Percentiles rank a stretch among this genome's conserved stretches.
phyloP scores from a whole-genome alignment of 2,888 invertebrate species.

The Drosophila antonietae region DNA sequence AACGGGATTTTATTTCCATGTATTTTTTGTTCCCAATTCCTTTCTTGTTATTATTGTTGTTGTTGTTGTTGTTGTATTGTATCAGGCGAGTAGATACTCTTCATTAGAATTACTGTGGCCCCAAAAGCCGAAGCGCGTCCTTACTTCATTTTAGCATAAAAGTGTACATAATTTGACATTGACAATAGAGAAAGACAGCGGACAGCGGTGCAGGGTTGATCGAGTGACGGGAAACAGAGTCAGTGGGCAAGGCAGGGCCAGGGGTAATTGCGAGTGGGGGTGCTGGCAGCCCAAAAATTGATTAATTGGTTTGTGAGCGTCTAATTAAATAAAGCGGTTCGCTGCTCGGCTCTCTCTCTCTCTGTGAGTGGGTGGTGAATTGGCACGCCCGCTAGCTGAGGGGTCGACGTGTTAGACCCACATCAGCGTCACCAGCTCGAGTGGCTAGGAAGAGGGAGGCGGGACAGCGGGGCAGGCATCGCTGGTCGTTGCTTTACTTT shows the following conservation, averaged over 20 bases:
- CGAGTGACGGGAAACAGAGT: constrained; percentile 12
- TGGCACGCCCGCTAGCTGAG: constrained; percentile 9
- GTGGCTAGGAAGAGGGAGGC: constrained; percentile 18
- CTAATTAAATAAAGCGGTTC: constrained; percentile 82
- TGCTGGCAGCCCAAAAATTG: constrained; percentile 70
- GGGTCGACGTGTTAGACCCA: constrained; percentile 52
- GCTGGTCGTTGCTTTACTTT: constrained; percentile 42
- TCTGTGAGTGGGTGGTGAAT: constrained; percentile 9
- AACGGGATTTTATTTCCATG: constrained; percentile 83
- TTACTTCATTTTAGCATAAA: constrained; percentile 77
- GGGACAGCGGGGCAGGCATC: neutral
- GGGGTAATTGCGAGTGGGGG: constrained; percentile 10
- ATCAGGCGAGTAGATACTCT: constrained; percentile 48
- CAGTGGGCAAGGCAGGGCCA: neutral
- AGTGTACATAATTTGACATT: constrained; percentile 82
- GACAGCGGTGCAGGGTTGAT: constrained; percentile 31
- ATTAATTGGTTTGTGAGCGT: constrained; percentile 84
- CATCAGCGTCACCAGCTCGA: constrained; percentile 54
- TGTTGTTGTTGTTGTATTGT: constrained; percentile 28
- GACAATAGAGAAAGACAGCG: constrained; percentile 64
- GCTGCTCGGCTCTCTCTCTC: constrained; percentile 32
- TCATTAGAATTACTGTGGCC: constrained; percentile 58
- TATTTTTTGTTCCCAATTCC: constrained; percentile 39
- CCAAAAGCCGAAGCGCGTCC: constrained; percentile 33
- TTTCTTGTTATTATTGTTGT: constrained; percentile 34